Percentiles rank a stretch among this genome's conserved stretches.
These are phyloP conservation scores for Xenotilapia leptura DNA, from an alignment of 2,113 vertebrate genomes.

Conservation along the genomic window DNA sequence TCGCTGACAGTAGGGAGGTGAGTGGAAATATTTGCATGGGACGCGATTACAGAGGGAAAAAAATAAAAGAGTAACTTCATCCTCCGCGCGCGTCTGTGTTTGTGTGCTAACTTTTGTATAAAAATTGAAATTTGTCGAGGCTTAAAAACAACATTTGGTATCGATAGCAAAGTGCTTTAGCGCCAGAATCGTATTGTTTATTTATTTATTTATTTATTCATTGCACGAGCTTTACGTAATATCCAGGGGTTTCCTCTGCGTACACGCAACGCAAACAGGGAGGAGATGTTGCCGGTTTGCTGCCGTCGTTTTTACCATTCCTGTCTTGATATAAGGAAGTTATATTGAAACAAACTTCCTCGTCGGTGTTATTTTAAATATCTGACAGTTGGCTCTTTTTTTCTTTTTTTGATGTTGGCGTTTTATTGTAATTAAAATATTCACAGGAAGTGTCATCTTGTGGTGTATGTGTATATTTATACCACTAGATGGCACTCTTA, in stretches of 20 bases:
- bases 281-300: neutral
- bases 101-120: neutral
- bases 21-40: neutral
- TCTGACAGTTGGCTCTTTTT: neutral
- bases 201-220: neutral
- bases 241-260: neutral
- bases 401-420: neutral
- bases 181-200: neutral
- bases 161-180: neutral
- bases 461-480: neutral
- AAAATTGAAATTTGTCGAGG: neutral
- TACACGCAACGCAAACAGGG: neutral
- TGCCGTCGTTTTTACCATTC: neutral
- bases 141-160: neutral
- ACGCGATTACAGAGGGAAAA: neutral
- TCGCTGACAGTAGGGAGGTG: conserved; percentile 30
- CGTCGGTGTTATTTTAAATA: neutral
- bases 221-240: neutral
- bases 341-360: neutral
- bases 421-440: neutral
- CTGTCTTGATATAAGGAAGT: neutral
- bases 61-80: neutral
- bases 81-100: too few relatives aligned
- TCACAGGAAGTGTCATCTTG: neutral
- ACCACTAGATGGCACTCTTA: conserved; percentile 40